Percentiles rank a stretch among this genome's conserved stretches.
Evolutionary conservation across 2,797 vertebrate species (phyloP).

Genomic region (Muscicapa comitata): DNA sequence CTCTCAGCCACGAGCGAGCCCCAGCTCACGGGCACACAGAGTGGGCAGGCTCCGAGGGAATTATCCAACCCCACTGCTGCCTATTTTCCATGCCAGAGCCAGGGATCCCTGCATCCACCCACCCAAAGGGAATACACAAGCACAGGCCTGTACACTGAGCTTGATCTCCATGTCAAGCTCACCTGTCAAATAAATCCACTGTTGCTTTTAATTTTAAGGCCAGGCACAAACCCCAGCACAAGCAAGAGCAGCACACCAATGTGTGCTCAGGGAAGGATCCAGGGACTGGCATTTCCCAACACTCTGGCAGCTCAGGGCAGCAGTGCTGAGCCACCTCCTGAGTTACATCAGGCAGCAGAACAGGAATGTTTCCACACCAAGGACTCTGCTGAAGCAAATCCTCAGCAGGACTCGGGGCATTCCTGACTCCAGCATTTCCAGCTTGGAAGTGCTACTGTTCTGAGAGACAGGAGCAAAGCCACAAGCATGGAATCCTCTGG

Average conservation of each 20-base stretch:
- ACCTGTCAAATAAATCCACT: neutral
- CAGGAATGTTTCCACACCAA: neutral
- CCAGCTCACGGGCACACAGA: neutral
- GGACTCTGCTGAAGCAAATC: neutral
- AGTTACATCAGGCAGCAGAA: neutral
- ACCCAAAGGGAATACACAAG: neutral
- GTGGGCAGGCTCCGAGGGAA: neutral
- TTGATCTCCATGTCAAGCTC: neutral
- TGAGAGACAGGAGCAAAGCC: neutral
- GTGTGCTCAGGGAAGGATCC: neutral
- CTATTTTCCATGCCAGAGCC: rapidly evolving
- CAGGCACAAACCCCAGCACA: neutral
- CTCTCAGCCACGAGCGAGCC: neutral
- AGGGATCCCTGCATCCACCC: neutral
- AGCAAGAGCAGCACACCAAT: neutral
- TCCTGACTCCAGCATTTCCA: neutral
- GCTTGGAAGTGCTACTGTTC: neutral
- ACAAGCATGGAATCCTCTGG: rapidly evolving
- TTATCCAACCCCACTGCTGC: neutral
- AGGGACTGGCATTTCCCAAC: neutral
- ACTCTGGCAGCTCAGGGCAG: neutral
- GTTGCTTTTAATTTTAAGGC: neutral
- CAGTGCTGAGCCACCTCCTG: neutral
- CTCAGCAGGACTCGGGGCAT: neutral
- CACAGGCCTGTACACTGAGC: neutral